Percentiles rank a stretch among this genome's conserved stretches.
Conservation (phyloP, 2,113 vertebrate genomes). For the Scartelaos histophorus region DNA sequence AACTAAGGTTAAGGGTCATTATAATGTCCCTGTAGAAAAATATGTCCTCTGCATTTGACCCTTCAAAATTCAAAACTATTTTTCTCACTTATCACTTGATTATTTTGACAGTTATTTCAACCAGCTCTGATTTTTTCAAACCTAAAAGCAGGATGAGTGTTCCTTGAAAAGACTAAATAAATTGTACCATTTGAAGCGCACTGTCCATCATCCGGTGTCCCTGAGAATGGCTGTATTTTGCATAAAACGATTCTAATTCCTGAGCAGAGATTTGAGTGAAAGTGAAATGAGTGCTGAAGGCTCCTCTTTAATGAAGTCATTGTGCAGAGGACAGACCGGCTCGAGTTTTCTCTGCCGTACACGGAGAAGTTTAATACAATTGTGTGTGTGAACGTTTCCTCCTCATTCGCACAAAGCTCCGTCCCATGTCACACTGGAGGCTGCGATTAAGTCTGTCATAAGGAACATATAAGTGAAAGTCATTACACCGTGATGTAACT, state of each 20-base stretch:
- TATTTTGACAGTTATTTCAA: too few relatives aligned
- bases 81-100: too few relatives aligned
- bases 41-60: too few relatives aligned
- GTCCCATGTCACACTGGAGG: neutral
- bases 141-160: neutral
- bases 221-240: neutral
- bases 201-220: neutral
- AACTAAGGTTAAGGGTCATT: too few relatives aligned
- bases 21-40: too few relatives aligned
- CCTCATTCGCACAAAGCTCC: neutral
- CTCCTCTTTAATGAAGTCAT: neutral
- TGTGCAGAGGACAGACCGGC: neutral
- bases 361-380: neutral
- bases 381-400: too few relatives aligned
- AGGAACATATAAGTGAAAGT: neutral
- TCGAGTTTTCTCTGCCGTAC: neutral
- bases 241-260: neutral
- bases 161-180: neutral
- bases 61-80: too few relatives aligned
- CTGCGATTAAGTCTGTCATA: neutral
- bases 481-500: neutral
- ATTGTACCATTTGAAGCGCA: neutral
- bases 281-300: constrained; percentile 1
- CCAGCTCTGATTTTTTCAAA: too few relatives aligned
- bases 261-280: neutral